Evolutionary conservation across 2,797 vertebrate species (phyloP).

Genomic region (Ciconia nigra): DNA sequence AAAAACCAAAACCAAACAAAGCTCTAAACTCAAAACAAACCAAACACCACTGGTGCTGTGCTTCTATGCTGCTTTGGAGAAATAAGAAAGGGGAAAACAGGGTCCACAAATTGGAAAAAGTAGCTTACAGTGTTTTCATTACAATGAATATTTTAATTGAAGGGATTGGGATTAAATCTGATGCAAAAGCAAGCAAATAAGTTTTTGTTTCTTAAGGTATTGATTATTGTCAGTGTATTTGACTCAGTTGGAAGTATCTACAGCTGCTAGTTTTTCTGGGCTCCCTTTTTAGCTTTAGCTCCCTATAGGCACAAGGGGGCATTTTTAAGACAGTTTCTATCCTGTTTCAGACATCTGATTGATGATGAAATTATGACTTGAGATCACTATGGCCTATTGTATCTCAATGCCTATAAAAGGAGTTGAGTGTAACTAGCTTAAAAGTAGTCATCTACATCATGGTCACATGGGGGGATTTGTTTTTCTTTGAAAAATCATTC

Average conservation of each 20-base stretch:
- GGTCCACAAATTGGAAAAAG: background rate
- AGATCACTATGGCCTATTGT: background rate
- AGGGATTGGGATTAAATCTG: background rate
- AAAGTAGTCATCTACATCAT: background rate
- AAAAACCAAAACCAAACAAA: no score
- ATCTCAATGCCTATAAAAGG: background rate
- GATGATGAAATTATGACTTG: background rate
- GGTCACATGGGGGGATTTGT: background rate
- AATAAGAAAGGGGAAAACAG: fast-evolving
- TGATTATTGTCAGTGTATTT: background rate
- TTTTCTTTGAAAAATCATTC: background rate
- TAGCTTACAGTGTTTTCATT: background rate
- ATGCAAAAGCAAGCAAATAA: background rate
- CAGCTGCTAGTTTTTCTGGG: background rate
- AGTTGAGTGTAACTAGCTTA: background rate
- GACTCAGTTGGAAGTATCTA: background rate
- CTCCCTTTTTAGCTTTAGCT: background rate
- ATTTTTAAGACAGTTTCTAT: background rate
- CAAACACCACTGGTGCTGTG: fast-evolving
- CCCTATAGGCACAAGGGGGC: background rate
- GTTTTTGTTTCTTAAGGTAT: background rate
- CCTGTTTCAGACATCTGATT: background rate
- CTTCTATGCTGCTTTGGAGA: background rate
- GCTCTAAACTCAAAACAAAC: background rate
- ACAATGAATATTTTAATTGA: background rate